Evolutionary conservation across 2,888 invertebrate genomes (phyloP), one percentile per base, ranked within the genome.

Genomic region (Hypomecis atomaria): DNA sequence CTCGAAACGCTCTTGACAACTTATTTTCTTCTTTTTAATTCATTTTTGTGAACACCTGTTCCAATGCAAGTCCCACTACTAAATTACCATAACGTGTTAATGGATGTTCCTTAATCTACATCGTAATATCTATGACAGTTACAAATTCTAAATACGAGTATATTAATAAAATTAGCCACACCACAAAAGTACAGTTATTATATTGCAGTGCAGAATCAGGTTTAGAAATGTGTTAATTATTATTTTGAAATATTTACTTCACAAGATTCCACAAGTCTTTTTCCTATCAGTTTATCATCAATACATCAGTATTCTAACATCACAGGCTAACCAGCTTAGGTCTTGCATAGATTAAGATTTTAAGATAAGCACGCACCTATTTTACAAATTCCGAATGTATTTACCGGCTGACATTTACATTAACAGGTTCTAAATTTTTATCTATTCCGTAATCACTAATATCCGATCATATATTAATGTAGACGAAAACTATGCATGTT

Each of bases 371-470:
- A 62, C 45, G 67, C 75, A 66, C 77, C 80, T 83, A 77, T 79
- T 82, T 84, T 81, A 80, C 77, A 78, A 69, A 75, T 74, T 71
- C 75, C 71, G 62, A 34, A 34, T 40, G n/a, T 9, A 78, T 72
- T 23, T 23, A 70, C 70, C 8, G 63, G 74, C 72, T 84, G 85
- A 79, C 82, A 86, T 86, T 86, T 84, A 63, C 78, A 83, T 2
- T 23, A 23, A 84, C 84, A 75, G 79, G 82, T 81, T 83, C 76
- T 74, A 75, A 78, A 82, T 79, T 82, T 77, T 74, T 77, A 78
- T 73, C 59, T 55, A 75, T 84, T 86, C 80, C 71, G 77, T 78
- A 84, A 84, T 73, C 72, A 61, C 71, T 63, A 70, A 73, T 75
- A 72, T 71, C 72, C 71, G 69, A 69, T 70, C 69, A 60, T 68